Evolutionary conservation across 2,113 vertebrate genomes (phyloP).

Genomic region (Petrocephalus microphthalmus): DNA sequence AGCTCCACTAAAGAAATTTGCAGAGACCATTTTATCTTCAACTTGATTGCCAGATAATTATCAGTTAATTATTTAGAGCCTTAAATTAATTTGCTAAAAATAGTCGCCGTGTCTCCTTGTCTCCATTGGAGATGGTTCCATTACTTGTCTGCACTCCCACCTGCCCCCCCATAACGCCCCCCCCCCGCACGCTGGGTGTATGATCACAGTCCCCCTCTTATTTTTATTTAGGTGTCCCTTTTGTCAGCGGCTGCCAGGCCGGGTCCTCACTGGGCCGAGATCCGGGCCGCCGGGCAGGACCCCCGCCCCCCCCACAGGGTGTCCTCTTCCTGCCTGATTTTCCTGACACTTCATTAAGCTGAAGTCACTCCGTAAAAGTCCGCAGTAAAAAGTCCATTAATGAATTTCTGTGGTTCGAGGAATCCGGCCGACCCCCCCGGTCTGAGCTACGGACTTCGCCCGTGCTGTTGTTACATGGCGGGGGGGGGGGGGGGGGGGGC

Average conservation of each 20-base stretch:
- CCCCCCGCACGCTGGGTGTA: background rate
- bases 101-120: constrained; percentile 54
- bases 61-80: constrained; percentile 74
- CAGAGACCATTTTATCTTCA: constrained; percentile 63
- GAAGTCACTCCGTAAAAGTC: constrained; percentile 43
- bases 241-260: background rate
- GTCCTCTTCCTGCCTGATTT: constrained; percentile 19
- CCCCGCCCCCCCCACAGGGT: background rate
- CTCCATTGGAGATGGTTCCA: constrained; percentile 56
- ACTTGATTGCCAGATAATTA: constrained; percentile 73
- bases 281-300: background rate
- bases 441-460: constrained; percentile 47
- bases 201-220: background rate
- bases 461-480: constrained; percentile 52
- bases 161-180: background rate
- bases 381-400: constrained; percentile 48
- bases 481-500: constrained; percentile 57
- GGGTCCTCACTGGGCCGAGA: background rate
- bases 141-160: constrained; percentile 37
- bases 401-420: constrained; percentile 54
- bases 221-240: background rate
- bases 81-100: constrained; percentile 74
- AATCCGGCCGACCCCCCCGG: constrained; percentile 41
- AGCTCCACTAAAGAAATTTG: constrained; percentile 49
- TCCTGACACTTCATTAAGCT: constrained; percentile 50